Base-by-base conservation (phyloP, 2,113 vertebrate genomes). In the Promerops cafer region DNA sequence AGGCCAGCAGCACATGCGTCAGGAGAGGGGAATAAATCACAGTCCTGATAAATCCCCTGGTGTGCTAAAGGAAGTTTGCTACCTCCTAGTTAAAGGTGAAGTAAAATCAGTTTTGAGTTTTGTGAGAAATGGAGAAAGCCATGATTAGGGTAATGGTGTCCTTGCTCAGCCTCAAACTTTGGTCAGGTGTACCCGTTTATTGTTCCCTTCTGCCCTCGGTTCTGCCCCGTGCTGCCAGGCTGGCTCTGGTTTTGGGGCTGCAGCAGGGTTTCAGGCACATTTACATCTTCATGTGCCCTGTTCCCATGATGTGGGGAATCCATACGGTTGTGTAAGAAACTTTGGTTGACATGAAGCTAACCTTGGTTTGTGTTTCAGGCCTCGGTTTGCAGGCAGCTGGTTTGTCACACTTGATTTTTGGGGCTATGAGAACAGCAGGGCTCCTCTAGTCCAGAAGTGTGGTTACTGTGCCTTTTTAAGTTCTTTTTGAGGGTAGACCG, bases 281-380 rank as follows among this genome's bases (percentile, higher is more conserved):
- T 42, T 31, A 11, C 33, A 20, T 50, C 42, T 63, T 22, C 5
- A 1, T 9, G 37, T 61, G 45, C 21, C 7, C 40, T 12, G 19
- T 63, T 77, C 54, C 63, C 27, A 11, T 0, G 1, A 2, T 11
- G 57, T 30, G 42, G 22, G 37, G 64, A 56, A 33, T 69, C 63
- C 56, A 10, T 7, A 7, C 0, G 0, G 26, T 11, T 40, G 42
- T 2, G 0, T 13, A 18, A 84, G 44, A 40, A 75, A 4, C n/a
- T 61, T 40, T 26, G 39, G 9, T 16, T 35, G 31, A 12, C 6
- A 0, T 20, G 14, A 52, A 31, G 52, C 69, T 35, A 45, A 20
- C 24, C 7, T 44, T 20, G 20, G 33, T 61, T 66, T 54, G 35
- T 54, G 27, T 42, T 57, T 83, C 10, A 42, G 33, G 30, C 33